Evolutionary conservation across 2,888 invertebrate species (phyloP).

Genomic region (Rhamphomyia laevipes): DNA sequence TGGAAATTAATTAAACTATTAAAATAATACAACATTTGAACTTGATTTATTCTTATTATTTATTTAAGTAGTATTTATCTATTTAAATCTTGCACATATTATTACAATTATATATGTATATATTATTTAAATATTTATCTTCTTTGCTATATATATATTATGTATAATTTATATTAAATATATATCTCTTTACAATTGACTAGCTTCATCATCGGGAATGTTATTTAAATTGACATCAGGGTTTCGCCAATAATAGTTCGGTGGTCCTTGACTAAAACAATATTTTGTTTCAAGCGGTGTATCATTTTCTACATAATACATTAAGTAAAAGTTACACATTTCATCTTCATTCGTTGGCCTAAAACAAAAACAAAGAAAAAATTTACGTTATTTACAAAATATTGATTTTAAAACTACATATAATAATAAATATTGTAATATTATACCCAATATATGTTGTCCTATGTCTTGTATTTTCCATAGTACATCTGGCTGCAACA

Average conservation of each 20-base stretch:
- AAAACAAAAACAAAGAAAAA: constrained; percentile 18
- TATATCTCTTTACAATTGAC: constrained; percentile 24
- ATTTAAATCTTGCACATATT: too few species aligned
- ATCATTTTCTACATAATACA: constrained; percentile 78
- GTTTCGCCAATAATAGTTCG: constrained; percentile 67
- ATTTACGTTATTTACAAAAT: too few species aligned
- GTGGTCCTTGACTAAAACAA: constrained; percentile 76
- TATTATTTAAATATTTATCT: too few species aligned
- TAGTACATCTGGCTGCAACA: constrained; percentile 83
- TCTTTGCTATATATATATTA: too few species aligned
- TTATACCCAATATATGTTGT: constrained; percentile 63
- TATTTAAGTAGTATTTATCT: too few species aligned
- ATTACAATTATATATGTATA: too few species aligned
- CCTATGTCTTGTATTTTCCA: constrained; percentile 59
- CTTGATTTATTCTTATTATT: too few species aligned
- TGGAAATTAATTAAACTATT: too few species aligned
- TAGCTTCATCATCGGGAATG: constrained; percentile 64
- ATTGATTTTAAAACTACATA: background rate
- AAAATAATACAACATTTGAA: too few species aligned
- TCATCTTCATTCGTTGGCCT: constrained; percentile 78
- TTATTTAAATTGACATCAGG: constrained; percentile 52
- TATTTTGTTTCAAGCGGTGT: constrained; percentile 66
- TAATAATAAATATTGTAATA: background rate
- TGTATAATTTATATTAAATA: too few species aligned
- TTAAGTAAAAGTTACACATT: constrained; percentile 93